Base-by-base conservation (phyloP, 2,113 vertebrate genomes). In the Perca schrenkii region DNA sequence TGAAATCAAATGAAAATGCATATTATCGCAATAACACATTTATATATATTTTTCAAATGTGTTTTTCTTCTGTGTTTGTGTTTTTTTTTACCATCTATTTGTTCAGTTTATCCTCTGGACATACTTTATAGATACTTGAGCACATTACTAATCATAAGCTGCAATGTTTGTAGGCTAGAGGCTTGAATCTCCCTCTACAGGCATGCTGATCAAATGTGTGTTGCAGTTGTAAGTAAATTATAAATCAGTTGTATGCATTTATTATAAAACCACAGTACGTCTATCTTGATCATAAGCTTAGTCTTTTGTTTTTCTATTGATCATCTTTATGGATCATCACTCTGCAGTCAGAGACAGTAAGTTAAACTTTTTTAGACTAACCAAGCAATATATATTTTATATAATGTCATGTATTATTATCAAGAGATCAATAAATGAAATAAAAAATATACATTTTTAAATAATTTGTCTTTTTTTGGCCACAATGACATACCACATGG, bases 191-290 rank as follows among this genome's bases (percentile, higher is more conserved):
- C 17, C 43, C 47, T 70, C 66, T 73, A 17, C 52, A 57, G 76
- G 43, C 77, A 67, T 64, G 54, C n/a, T 75, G 82, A 90, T 90
- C 57, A 87, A 84, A 83, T 67, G 77, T 90, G 73, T 78, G 52
- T 65, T 88, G 52, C 65, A 77, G 67, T 28, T 88, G 28, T 83
- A 75, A 65, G 80, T 88, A 73, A 91, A 90, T 78, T 76, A 84
- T 90, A 80, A 82, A 80, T 84, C 60, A 81, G 40, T 61, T 88
- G 14, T 65, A 64, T 84, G 71, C 61, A 58, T 76, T 88, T 34
- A 49, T 71, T 71, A 50, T 14, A 21, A 69, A 66, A 64, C 25
- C 12, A 31, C 36, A 46, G 16, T 52, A 15, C 61, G 28, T 70
- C 4, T 36, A 28, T 78, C 54, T 49, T 31, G 31, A 74, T 57